Percentiles rank a stretch among this genome's conserved stretches.
Evolutionary conservation across 2,888 invertebrate genomes (phyloP).

Genomic region (Gortyna flavago): DNA sequence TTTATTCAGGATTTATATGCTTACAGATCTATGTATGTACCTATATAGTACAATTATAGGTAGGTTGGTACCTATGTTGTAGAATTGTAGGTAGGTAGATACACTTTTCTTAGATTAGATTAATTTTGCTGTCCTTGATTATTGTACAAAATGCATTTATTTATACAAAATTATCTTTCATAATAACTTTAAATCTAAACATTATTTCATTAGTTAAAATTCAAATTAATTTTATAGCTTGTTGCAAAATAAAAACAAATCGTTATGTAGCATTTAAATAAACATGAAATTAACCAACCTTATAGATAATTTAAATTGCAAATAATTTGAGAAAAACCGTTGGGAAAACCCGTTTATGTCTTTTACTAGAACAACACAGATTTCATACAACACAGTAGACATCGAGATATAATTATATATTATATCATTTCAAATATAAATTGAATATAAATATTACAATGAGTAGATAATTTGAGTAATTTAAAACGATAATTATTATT

Average conservation of each 20-base stretch:
- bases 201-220: background rate
- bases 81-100: background rate
- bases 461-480: conserved; percentile 7
- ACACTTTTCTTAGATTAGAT: background rate
- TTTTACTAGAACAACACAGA: conserved; percentile 62
- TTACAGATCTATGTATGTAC: background rate
- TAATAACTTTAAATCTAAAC: background rate
- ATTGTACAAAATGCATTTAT: background rate
- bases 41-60: background rate
- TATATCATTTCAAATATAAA: conserved; percentile 4
- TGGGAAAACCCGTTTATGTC: conserved; percentile 70
- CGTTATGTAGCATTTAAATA: background rate
- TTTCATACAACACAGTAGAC: conserved; percentile 2
- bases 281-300: background rate
- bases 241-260: background rate
- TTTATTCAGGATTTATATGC: conserved; percentile 9
- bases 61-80: background rate
- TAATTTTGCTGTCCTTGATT: background rate
- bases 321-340: background rate
- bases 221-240: background rate
- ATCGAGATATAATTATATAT: background rate
- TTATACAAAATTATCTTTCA: conserved; percentile 6
- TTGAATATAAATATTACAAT: conserved; percentile 1
- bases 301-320: background rate
- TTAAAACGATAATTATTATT: conserved; percentile 39